Base-by-base conservation (phyloP, 1,140 invertebrate genomes). In the Neodiprion virginianus region DNA sequence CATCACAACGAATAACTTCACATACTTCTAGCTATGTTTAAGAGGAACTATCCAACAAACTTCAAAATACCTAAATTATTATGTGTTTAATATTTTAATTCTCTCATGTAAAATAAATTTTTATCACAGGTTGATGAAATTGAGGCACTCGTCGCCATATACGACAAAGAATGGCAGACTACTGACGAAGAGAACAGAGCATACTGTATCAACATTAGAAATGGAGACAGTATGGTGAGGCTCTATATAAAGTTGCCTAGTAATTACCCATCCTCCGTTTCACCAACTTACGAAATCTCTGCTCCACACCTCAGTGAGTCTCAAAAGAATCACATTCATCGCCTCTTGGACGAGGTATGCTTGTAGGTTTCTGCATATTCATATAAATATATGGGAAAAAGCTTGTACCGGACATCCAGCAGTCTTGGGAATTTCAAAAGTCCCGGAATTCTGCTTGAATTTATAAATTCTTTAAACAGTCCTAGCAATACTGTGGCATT, bases 61-160 rank as follows among this genome's bases (percentile, higher is more conserved):
- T 40, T 21, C 17, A 40, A 40, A 40, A 40, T 40, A 40, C 28
- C 28, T 3, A 40, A 40, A 40, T 40, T 40, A 40, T 40, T 40
- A 40, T 40, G 28, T 40, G 5, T 40, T 40, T 5, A 40, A 40
- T 40, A 3, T 40, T 40, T 40, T 40, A 40, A 40, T 40, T 40
- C 5, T 40, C 1, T 40, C 28, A 40, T 5, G 28, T 40, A 40
- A 40, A 40, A 40, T 40, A 40, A 40, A 40, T 40, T 40, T 40
- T 40, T 40, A 40, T 61, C 53, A 17, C 11, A 93, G 92, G 81
- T 82, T 14, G 94, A 96, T 79, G 95, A 96, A 89, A 88, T 95
- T 53, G 93, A 95, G 87, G 92, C 92, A 1, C 84, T 96, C 11
- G 88, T 87, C 75, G 91, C 94, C n/a, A 96, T 96, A 72, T 96